phyloP scores from a whole-genome alignment of 2,113 vertebrate species.

The Bubo bubo region DNA sequence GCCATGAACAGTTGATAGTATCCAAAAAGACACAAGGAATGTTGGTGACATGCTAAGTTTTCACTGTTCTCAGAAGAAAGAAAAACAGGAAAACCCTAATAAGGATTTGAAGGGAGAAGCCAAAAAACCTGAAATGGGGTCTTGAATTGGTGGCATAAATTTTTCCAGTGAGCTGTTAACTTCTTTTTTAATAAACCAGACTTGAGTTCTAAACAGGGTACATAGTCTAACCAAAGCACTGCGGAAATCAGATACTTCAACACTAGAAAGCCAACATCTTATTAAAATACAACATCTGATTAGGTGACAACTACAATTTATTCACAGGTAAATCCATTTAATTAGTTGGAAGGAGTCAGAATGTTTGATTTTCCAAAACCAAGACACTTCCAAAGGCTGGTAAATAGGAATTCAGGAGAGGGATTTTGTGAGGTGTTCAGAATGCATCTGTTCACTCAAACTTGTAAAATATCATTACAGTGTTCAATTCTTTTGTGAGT shows the following conservation, averaged over 20 bases:
- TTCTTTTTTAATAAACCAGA: not conserved
- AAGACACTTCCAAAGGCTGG: not conserved
- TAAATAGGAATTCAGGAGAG: not conserved
- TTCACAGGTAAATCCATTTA: conserved; percentile 23
- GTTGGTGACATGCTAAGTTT: not conserved
- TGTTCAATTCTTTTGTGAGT: not conserved
- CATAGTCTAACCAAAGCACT: not conserved
- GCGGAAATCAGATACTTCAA: not conserved
- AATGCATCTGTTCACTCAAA: not conserved
- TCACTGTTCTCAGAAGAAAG: not conserved
- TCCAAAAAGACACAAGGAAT: not conserved
- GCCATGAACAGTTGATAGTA: not conserved
- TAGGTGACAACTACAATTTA: conserved; percentile 9
- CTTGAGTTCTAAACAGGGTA: not conserved
- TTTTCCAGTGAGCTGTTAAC: not conserved
- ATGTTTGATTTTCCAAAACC: conserved; percentile 26
- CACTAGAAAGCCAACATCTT: not conserved
- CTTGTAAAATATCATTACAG: conserved; percentile 8
- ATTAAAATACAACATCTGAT: conserved; percentile 9
- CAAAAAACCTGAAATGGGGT: not conserved
- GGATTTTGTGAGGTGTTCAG: not conserved
- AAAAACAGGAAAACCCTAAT: not conserved
- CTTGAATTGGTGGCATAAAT: not conserved
- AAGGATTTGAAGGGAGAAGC: not conserved
- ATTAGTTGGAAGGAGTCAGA: conserved; percentile 6